Evolutionary conservation across 2,113 vertebrate species (phyloP), one percentile per base, ranked within the genome.

Genomic region (Narcine bancroftii): DNA sequence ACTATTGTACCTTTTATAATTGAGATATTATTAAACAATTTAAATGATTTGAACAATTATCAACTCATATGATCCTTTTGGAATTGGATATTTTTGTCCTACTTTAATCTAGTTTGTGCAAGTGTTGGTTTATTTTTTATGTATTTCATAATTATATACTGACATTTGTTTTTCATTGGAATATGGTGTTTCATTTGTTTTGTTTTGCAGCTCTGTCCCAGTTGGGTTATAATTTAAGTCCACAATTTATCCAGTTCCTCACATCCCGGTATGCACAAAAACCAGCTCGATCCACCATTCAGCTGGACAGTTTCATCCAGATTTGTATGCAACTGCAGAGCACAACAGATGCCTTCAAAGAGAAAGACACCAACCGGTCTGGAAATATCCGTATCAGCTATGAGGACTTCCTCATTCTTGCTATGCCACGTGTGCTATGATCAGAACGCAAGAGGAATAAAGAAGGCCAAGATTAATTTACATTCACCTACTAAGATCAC

Each of bases 211-310:
- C 98, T 50, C 96, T 99, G 13, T 95, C 96, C 92, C 98, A 98
- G 93, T 98, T 99, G 98, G 98, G 98, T 53, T 99, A 98, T 94
- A 99, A 96, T 94, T 95, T 99, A 93, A 99, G 97, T 92, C 98
- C 97, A 0, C 98, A 99, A 96, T 98, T 99, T 65, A 96, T 96
- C 0, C 97, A 98, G 94, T 95, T 95, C 21, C 93, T 99, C 93
- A 94, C 98, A 93, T 95, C 95, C 6, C 96, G 96, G 2, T 97
- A 96, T 0, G 71, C 93, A 21, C 60, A 93, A 0, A 94, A 93
- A 0, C 95, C 93, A 0, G 92, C 94, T 89, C 96, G 17, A 0
- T 95, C 96, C n/a, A 92, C 94, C 69, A 95, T 99, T 94, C 98
- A 99, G 77, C 95, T 99, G 24, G 98, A 99, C 95, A 94, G 96